Conservation (phyloP, 1,140 invertebrate genomes). For the Trypoxylus dichotomus region DNA sequence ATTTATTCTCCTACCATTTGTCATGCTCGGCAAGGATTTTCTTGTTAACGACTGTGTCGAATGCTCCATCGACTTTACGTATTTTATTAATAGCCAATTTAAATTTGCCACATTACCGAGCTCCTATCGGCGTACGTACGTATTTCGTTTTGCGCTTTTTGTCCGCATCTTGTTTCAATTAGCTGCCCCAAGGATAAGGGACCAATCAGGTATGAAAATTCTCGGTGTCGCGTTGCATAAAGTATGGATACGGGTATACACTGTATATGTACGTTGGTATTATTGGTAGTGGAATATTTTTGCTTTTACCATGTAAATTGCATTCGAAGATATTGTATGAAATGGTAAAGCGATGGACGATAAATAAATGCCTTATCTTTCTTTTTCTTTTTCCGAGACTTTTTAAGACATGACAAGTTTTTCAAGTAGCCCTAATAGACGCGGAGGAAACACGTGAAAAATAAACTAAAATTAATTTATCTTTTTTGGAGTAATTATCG, state of each 20-base stretch:
- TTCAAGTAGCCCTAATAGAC: too few relatives aligned
- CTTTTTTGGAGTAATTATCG: too few relatives aligned
- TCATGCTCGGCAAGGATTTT: slow-evolving; percentile 10
- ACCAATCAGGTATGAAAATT: slow-evolving; percentile 3
- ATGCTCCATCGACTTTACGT: not conserved
- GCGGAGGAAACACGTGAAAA: too few relatives aligned
- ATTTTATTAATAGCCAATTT: slow-evolving; percentile 18
- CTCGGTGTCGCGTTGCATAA: not conserved
- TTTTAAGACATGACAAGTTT: too few relatives aligned
- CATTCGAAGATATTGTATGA: too few relatives aligned
- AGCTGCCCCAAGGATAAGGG: not conserved
- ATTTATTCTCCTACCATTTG: slow-evolving; percentile 15
- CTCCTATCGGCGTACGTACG: not conserved
- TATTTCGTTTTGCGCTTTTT: not conserved
- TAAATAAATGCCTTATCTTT: too few relatives aligned
- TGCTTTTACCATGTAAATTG: not conserved
- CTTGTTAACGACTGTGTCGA: slow-evolving; percentile 12
- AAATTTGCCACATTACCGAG: slow-evolving; percentile 6
- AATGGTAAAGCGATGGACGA: too few relatives aligned
- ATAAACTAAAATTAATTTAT: too few relatives aligned
- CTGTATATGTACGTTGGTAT: too few relatives aligned
- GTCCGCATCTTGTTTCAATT: slow-evolving; percentile 13
- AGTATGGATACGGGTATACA: not conserved
- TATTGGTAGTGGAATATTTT: not conserved
- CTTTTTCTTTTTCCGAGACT: too few relatives aligned